Percentiles rank a stretch among this genome's conserved stretches.
These are phyloP conservation scores for Sebastes oblongus DNA, from an alignment of 2,797 vertebrate species.

Conservation along the genomic window DNA sequence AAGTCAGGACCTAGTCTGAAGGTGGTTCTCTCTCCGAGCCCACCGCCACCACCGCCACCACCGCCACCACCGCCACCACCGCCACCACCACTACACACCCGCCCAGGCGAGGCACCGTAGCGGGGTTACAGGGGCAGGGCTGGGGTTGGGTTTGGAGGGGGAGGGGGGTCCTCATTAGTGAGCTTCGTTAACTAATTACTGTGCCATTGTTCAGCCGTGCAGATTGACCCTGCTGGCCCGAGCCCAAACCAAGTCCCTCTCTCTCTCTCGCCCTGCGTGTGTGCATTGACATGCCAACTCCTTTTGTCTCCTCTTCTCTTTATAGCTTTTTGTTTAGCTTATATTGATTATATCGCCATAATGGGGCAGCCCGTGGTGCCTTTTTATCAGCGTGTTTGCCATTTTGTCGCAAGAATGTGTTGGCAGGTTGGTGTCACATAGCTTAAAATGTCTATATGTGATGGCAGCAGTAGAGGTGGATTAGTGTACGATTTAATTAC, in stretches of 20 bases:
- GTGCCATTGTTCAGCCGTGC: constrained; percentile 69
- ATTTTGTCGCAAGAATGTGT: constrained; percentile 52
- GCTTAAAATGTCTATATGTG: constrained; percentile 8
- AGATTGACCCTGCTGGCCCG: constrained; percentile 73
- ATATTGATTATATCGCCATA: constrained; percentile 67
- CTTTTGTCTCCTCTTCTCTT: constrained; percentile 60
- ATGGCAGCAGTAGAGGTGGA: background rate
- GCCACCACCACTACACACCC: constrained; percentile 1
- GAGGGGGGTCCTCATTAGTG: constrained; percentile 70
- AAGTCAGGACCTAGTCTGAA: constrained; percentile 49
- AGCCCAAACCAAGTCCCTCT: constrained; percentile 52
- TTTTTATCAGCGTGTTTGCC: constrained; percentile 44
- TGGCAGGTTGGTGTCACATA: constrained; percentile 40
- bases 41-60: background rate
- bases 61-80: background rate
- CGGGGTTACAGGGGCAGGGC: constrained; percentile 32
- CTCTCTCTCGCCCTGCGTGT: constrained; percentile 26
- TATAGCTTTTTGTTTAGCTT: constrained; percentile 59
- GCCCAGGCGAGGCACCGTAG: constrained; percentile 8
- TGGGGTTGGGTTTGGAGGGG: constrained; percentile 21
- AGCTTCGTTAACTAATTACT: constrained; percentile 79
- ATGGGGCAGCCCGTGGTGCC: constrained; percentile 41
- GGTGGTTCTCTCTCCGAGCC: constrained; percentile 14
- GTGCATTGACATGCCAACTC: constrained; percentile 54
- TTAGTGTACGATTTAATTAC: constrained; percentile 1